Evolutionary conservation across 2,113 vertebrate species (phyloP), one percentile per base, ranked within the genome.

Genomic region (Trichechus manatus): DNA sequence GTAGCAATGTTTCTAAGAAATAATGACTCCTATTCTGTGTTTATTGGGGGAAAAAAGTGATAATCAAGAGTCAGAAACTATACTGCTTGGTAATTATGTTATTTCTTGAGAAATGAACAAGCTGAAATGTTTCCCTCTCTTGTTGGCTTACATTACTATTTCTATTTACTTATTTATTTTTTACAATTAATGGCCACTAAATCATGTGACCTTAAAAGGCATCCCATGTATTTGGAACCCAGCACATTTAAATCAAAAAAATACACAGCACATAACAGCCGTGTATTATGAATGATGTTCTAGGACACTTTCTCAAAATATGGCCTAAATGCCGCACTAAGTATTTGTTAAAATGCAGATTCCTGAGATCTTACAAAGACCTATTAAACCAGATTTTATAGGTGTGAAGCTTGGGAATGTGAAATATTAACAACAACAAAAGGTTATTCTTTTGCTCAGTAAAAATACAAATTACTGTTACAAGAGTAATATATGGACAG

Each of bases 21-120:
- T 36, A 96, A 63, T 79, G 15, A 77, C 3, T 80, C 11, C 42
- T 87, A 5, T 83, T 95, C 5, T 92, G 47, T 80, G 42, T 77
- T 27, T 75, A 74, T 91, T 31, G 85, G 14, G 9, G 61, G 17
- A 70, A 27, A 42, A 61, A 27, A 81, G 42, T 29, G 4, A 61
- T 63, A 82, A 92, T 84, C 14, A 89, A 77, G 50, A 89, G 59
- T 77, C n/a, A 88, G n/a, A 97, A 97, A 59, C 17, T 4, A 80
- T 47, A 53, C 7, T 13, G 9, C 5, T 70, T 87, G 33, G 93
- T 29, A 79, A 66, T 39, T 80, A 31, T 59, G 63, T n/a, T 6
- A 56, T 39, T 2, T 64, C 42, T 59, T 93, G 31, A 94, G 29
- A 95, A 96, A 63, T 33, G 5, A 91, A 50, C 5, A 75, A 68